Evolutionary conservation across 2,797 vertebrate genomes (phyloP), one percentile per base, ranked within the genome.

Genomic region (Kryptopterus vitreolus): DNA sequence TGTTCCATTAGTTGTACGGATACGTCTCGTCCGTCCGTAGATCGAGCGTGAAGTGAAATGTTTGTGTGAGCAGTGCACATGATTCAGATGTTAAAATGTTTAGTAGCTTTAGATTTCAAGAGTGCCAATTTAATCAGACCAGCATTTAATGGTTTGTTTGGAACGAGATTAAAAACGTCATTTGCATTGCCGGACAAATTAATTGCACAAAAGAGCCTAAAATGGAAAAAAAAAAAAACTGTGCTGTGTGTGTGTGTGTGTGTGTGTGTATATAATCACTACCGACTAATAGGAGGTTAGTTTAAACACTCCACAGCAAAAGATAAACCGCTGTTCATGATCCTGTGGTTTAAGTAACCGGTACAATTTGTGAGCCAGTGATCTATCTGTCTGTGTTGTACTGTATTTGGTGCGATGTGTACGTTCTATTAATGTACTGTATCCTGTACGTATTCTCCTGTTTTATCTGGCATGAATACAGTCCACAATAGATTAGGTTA

Each of bases 31-130:
- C n/a, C 35, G 82, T 2, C 53, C 2, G 8, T 86, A 29, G 79
- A 53, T 61, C 63, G 62, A 58, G 76, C 68, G 73, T 79, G 53
- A 53, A 73, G 61, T 75, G 57, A 62, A 66, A 48, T 33, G 22
- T 74, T n/a, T 61, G 52, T 85, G 63, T 69, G 8, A 81, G 20
- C 84, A 73, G 87, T 85, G 81, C 85, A 81, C 61, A 16, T 82
- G 69, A 31, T 24, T 46, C 50, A 53, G 15, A 38, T 57, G 66
- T 46, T 48, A 12, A 62, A 76, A 74, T 33, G 4, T 76, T 73
- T 43, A 75, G 15, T 76, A 18, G 16, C 24, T 62, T 80, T 43
- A 31, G 61, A 70, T 46, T n/a, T 48, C 20, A 13, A 22, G 38
- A 57, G 78, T 81, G 83, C 81, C 83, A 81, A 78, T 53, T 81